phyloP scores from a whole-genome alignment of 2,113 vertebrate species.

The Riparia riparia region DNA sequence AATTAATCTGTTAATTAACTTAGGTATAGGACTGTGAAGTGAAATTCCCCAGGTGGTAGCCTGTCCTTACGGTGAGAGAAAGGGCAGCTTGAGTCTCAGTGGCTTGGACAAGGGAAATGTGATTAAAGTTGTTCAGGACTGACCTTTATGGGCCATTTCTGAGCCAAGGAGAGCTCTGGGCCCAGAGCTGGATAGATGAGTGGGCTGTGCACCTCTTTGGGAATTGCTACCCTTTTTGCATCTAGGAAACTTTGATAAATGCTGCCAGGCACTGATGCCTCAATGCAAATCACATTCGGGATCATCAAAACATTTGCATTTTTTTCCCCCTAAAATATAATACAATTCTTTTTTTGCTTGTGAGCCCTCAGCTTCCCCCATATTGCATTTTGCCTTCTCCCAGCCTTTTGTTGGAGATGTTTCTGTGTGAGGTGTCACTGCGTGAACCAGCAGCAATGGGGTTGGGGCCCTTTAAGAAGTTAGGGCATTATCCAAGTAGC shows the following conservation, averaged over 20 bases:
- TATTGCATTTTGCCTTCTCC: neutral
- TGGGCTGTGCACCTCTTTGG: neutral
- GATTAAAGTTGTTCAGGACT: neutral
- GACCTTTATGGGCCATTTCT: neutral
- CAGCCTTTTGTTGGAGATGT: neutral
- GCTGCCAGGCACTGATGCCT: neutral
- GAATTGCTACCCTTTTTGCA: neutral
- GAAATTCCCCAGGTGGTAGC: neutral
- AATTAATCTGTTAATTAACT: constrained; percentile 26
- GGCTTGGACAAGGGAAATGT: neutral
- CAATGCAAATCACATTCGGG: neutral
- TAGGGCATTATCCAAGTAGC: constrained; percentile 31
- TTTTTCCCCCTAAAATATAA: neutral
- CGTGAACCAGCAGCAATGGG: neutral
- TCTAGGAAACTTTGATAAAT: neutral
- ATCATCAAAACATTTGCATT: neutral
- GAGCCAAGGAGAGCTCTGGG: neutral
- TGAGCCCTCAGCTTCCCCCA: neutral
- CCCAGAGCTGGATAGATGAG: neutral
- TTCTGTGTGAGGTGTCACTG: accelerated
- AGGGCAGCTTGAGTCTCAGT: neutral
- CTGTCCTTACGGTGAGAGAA: neutral
- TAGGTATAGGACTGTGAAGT: neutral
- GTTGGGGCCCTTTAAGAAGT: constrained; percentile 1
- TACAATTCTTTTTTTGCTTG: accelerated